Conservation (phyloP, 2,888 invertebrate species). For the Labia minor region DNA sequence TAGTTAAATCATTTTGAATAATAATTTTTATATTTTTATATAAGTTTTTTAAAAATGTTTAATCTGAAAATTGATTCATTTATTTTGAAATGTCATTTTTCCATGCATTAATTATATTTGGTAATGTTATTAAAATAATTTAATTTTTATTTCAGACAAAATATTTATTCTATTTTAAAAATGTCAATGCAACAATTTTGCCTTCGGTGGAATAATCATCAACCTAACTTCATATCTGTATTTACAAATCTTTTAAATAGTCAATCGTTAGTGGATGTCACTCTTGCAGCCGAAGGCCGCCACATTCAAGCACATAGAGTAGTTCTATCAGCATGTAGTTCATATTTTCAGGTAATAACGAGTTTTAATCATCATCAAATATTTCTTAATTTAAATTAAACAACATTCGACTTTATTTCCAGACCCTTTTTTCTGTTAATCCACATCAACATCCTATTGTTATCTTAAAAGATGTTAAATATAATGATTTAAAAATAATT, state of each 20-base stretch:
- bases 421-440: slow-evolving; percentile 73
- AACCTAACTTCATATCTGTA: slow-evolving; percentile 82
- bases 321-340: slow-evolving; percentile 80
- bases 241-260: slow-evolving; percentile 73
- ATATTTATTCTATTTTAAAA: slow-evolving; percentile 27
- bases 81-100: not conserved
- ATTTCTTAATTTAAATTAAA: not conserved
- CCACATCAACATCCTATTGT: slow-evolving; percentile 84
- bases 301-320: slow-evolving; percentile 83
- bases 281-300: slow-evolving; percentile 80
- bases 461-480: slow-evolving; percentile 78
- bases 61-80: not conserved
- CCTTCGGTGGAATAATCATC: slow-evolving; percentile 86
- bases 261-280: slow-evolving; percentile 79
- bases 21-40: not conserved
- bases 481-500: slow-evolving; percentile 73
- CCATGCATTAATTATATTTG: not conserved
- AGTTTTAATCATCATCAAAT: slow-evolving; percentile 20
- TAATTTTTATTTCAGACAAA: not conserved
- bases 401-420: slow-evolving; percentile 31
- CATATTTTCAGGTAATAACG: slow-evolving; percentile 74
- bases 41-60: not conserved
- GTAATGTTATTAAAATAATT: too few relatives aligned
- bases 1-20: not conserved
- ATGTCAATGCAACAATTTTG: slow-evolving; percentile 69